Percentiles rank a stretch among this genome's conserved stretches.
Conservation (phyloP, 2,797 vertebrate genomes). For the Graptemys geographica region DNA sequence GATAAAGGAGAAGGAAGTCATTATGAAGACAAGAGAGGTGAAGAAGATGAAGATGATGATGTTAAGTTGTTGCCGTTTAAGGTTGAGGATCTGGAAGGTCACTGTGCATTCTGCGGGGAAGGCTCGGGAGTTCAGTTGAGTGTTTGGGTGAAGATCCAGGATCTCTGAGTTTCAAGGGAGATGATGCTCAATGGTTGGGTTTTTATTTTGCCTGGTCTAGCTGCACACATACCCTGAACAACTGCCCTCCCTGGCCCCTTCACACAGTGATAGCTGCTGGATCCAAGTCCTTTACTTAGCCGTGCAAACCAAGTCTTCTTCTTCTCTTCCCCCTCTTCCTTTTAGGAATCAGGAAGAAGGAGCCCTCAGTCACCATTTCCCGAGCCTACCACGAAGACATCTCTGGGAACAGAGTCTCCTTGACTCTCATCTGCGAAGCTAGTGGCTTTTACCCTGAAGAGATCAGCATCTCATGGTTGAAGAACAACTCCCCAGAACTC, state of each 20-base stretch:
- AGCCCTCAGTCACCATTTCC: neutral
- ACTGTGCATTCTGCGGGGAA: neutral
- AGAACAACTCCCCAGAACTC: neutral
- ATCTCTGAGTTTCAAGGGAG: neutral
- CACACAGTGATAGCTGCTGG: neutral
- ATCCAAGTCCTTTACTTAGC: neutral
- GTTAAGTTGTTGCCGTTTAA: neutral
- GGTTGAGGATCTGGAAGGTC: too few species aligned
- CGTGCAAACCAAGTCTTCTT: neutral
- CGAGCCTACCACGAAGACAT: neutral
- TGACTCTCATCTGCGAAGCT: slow-evolving; percentile 1
- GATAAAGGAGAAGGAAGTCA: neutral
- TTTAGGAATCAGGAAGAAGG: neutral
- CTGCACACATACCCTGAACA: neutral
- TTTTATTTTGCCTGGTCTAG: neutral
- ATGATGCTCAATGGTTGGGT: neutral
- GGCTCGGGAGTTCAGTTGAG: neutral
- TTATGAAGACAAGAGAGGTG: neutral
- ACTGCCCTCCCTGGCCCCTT: neutral
- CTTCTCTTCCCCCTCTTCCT: neutral
- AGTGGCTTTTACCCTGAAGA: neutral
- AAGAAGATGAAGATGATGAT: neutral
- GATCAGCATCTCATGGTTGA: slow-evolving; percentile 18
- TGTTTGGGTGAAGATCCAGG: neutral
- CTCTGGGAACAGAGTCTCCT: neutral